These are phyloP conservation scores for Aphelocoma californica DNA, from an alignment of 2,797 vertebrate genomes.

Conservation along the genomic window DNA sequence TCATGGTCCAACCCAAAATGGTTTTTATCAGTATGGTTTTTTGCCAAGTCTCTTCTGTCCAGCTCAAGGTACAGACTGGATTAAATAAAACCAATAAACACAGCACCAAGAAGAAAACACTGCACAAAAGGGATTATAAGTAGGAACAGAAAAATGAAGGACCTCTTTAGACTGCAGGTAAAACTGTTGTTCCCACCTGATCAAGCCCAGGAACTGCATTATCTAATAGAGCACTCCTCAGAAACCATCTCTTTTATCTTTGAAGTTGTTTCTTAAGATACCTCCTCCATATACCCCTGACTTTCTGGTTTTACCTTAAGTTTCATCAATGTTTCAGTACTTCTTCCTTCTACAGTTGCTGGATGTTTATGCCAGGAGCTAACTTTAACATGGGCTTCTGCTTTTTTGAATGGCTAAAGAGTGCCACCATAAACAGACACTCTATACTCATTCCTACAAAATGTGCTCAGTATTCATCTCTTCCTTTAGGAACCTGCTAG, in stretches of 20 bases:
- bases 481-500: neutral
- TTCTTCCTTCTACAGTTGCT: neutral
- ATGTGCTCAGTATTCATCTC: neutral
- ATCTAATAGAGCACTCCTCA: neutral
- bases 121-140: neutral
- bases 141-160: neutral
- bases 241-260: neutral
- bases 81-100: conserved; percentile 4
- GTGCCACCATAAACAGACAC: neutral
- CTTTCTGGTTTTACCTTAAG: neutral
- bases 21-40: neutral
- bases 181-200: neutral
- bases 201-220: neutral
- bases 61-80: conserved; percentile 12
- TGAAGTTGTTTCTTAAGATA: neutral
- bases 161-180: neutral
- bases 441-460: neutral
- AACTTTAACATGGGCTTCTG: neutral
- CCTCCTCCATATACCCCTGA: neutral
- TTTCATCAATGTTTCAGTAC: neutral
- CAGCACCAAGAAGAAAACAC: neutral
- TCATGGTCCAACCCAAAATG: neutral
- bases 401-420: neutral
- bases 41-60: neutral
- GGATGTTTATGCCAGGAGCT: neutral